Base-by-base conservation (phyloP, 2,888 invertebrate genomes). In the Blastobasis adustella region DNA sequence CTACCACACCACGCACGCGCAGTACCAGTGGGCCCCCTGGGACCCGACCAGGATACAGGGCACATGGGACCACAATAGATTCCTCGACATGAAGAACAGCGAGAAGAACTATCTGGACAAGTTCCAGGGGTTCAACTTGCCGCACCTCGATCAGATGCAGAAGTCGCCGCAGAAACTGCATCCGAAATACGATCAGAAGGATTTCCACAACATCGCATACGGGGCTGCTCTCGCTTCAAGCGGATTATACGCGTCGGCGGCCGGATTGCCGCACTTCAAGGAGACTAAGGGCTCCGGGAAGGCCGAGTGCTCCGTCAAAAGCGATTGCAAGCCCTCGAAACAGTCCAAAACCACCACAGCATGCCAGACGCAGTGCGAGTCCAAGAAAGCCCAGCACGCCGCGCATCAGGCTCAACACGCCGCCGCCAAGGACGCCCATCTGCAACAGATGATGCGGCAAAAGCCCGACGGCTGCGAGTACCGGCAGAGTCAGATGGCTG, bases 21-120 rank as follows among this genome's bases (percentile, higher is more conserved):
- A 92, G 65, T 93, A 92, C 61, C 90, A 90, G 62, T 92, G 92
- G 89, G 91, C 92, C 37, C 84, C 86, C 2, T 91, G 91, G 91
- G 90, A 91, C 58, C 82, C 84, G 23, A 69, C 86, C 6, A 70
- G 90, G 37, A 66, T 90, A 49, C 87, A 84, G 52, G 72, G 80
- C 54, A 76, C 90, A 0, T 91, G 91, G 90, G 90, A 90, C 50
- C 88, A 84, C 55, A 87, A 84, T 56, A 71, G 89, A 52, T 83
- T 86, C 54, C 67, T 89, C 37, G 89, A 89, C 53, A 82, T 88
- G 78, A 89, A 88, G 58, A 86, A 77, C 63, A 74, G 76, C 46
- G 88, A 89, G 45, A 91, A 91, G 59, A 89, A 84, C 54, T 91
- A 91, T 63, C 77, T 92, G 70, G 92, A 93, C 60, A 89, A 89